phyloP scores from a whole-genome alignment of 2,113 vertebrate species.

The Petrocephalus microphthalmus region DNA sequence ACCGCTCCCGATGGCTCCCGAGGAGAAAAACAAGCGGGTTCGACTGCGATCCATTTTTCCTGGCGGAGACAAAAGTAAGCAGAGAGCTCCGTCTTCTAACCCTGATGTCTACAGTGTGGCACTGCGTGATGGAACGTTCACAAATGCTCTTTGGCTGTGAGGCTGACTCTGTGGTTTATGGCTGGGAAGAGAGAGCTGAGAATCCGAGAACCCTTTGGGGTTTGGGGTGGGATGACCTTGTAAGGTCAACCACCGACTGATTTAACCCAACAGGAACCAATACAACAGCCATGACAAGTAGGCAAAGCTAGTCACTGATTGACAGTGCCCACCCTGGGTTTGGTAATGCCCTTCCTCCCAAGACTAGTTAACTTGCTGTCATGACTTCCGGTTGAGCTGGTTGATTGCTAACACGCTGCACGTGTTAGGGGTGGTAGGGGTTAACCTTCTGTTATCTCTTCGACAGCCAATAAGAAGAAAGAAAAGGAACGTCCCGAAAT shows the following conservation, averaged over 20 bases:
- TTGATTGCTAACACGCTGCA: neutral
- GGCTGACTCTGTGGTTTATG: neutral
- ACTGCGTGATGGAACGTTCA: no score
- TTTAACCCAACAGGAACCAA: neutral
- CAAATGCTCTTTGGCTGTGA: neutral
- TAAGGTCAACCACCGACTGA: neutral
- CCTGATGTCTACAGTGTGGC: neutral
- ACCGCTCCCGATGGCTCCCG: conserved; percentile 96
- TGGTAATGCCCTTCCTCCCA: neutral
- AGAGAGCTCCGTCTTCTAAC: neutral
- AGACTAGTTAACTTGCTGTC: neutral
- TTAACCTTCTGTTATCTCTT: conserved; percentile 30
- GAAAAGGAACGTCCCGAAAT: conserved; percentile 98
- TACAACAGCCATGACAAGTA: neutral
- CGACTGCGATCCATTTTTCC: conserved; percentile 98
- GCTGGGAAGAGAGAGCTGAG: neutral
- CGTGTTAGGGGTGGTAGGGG: neutral
- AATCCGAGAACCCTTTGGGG: neutral
- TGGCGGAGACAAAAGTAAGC: conserved; percentile 96
- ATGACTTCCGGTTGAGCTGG: neutral
- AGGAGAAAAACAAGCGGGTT: conserved; percentile 99
- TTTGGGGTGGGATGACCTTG: neutral
- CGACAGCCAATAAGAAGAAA: conserved; percentile 96
- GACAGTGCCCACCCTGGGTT: neutral
- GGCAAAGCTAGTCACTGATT: neutral